A percentile compares a stretch with the other conserved stretches of the same genome.
Evolutionary conservation across 2,888 invertebrate species (phyloP).

Genomic region (Sinopyrophorus schimmeli): DNA sequence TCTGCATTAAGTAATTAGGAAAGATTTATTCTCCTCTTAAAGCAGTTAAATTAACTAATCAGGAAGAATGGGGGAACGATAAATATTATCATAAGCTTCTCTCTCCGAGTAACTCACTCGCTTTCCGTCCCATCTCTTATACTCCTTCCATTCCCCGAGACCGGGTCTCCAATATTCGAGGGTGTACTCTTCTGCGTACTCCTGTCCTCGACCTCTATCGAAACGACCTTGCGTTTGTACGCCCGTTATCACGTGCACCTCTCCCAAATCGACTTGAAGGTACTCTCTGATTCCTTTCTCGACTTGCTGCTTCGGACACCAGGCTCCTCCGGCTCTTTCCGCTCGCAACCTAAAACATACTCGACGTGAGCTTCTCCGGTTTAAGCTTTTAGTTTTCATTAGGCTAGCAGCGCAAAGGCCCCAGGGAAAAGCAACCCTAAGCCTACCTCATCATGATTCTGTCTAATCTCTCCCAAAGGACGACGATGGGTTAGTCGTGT

Average conservation of each 20-base stretch:
- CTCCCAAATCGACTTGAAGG: conserved; percentile 65
- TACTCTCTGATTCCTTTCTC: conserved; percentile 68
- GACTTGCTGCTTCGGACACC: conserved; percentile 74
- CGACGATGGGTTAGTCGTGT: conserved; percentile 9
- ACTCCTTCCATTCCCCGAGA: conserved; percentile 65
- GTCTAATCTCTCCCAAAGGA: conserved; percentile 28
- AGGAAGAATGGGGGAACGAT: background rate
- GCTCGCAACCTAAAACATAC: conserved; percentile 63
- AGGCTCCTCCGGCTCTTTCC: conserved; percentile 73
- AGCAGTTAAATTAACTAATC: conserved; percentile 2
- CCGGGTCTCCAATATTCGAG: conserved; percentile 70
- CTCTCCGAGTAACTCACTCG: conserved; percentile 65
- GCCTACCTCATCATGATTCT: conserved; percentile 25
- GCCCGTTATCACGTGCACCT: conserved; percentile 67
- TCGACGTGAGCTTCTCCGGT: conserved; percentile 3
- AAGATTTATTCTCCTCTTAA: conserved; percentile 6
- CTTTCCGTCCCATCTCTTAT: conserved; percentile 67
- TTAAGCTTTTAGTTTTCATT: conserved; percentile 28
- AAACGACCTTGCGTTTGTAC: conserved; percentile 79
- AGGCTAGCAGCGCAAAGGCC: conserved; percentile 5
- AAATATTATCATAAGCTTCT: background rate
- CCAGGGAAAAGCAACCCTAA: conserved; percentile 13
- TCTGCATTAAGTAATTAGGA: conserved; percentile 3
- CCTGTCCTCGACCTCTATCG: conserved; percentile 73
- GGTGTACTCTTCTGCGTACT: conserved; percentile 72